Evolutionary conservation across 2,797 vertebrate species (phyloP).

Genomic region (Enteromius trimaculatus): DNA sequence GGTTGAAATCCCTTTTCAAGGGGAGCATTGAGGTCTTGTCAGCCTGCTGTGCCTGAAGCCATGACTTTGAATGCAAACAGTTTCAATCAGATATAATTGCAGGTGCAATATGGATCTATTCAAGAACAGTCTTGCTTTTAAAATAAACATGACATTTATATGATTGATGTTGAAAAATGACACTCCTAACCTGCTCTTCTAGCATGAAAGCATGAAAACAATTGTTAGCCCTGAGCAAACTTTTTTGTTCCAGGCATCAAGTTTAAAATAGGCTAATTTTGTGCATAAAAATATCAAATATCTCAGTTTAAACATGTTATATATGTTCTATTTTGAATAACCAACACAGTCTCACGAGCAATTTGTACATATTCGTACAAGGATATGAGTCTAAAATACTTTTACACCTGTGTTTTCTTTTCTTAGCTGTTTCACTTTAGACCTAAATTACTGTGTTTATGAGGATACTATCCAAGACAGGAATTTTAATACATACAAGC

Average conservation of each 20-base stretch:
- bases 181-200: not conserved
- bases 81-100: not conserved
- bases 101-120: slow-evolving; percentile 16
- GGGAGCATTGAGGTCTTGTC: not conserved
- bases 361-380: too few species aligned
- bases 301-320: too few species aligned
- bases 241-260: too few species aligned
- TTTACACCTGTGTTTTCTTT: not conserved
- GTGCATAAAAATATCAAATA: too few species aligned
- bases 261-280: too few species aligned
- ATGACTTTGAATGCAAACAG: slow-evolving; percentile 3
- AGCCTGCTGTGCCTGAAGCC: slow-evolving; percentile 5
- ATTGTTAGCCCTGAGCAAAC: too few species aligned
- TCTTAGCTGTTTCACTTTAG: not conserved
- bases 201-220: not conserved
- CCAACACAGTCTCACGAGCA: too few species aligned
- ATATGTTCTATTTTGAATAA: too few species aligned
- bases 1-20: slow-evolving; percentile 5
- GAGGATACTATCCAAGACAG: not conserved
- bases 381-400: not conserved
- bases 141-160: not conserved
- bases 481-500: not conserved
- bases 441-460: not conserved
- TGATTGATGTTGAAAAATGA: not conserved
- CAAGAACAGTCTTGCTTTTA: not conserved